Base-by-base conservation (phyloP, 2,888 invertebrate genomes). In the Crematogaster levior region DNA sequence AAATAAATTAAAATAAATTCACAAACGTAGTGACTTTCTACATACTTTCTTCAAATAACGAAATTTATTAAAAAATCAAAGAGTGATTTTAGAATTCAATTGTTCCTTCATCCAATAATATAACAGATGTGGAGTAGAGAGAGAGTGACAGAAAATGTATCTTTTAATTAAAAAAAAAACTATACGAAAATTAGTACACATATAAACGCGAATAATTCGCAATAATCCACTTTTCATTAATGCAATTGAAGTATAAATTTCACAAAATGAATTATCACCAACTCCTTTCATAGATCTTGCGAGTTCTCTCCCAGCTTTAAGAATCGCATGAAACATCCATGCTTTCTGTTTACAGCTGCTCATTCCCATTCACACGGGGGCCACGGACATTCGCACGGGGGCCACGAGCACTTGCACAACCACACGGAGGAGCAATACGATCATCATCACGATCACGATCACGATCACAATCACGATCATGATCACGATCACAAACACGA, bases 311-410 rank as follows among this genome's bases (percentile, higher is more conserved):
- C 61, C 0, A 27, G 46, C 5, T 40, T 40, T 15, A 53, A 63
- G 46, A 51, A 48, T 48, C 15, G 15, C 12, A 27, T 18, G 27
- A 61, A 43, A 24, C 15, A 7, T 60, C n/a, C n/a, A 18, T 53
- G 48, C 18, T 82, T 68, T 81, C 53, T 66, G 46, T 83, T 92
- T 92, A 9, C 90, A 93, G 93, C 93, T 15, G 91, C 93, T n/a
- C 93, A 93, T 85, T 90, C 92, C 4, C 61, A 61, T 12, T 61
- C 61, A 30, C 92, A 93, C 51, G 87, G 91, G 18, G 92, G 93
- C 77, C 92, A 93, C 51, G 87, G 91, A 18, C 93, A 93, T 77
- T 89, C 89, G 40, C 89, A 91, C 75, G 86, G 73, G 6, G 83
- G 61, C 30, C 85, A 88, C 34, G 84, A 61, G n/a, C 82, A 83